Evolutionary conservation across 2,113 vertebrate species (phyloP).

Genomic region (Uria lomvia): DNA sequence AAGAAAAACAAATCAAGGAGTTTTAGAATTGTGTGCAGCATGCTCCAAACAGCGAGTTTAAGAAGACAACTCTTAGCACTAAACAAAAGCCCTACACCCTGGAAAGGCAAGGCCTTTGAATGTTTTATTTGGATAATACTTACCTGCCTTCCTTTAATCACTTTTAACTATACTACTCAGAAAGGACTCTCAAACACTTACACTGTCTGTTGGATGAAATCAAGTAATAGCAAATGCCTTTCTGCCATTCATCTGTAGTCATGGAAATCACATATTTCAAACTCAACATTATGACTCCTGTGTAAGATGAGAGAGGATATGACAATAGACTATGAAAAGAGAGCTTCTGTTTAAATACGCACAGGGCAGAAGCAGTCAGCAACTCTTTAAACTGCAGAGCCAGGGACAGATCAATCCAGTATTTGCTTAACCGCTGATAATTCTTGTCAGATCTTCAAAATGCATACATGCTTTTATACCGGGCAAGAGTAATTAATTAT

Average conservation of each 20-base stretch:
- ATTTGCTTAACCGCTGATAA: background rate
- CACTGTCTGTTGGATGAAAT: background rate
- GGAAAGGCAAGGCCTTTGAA: background rate
- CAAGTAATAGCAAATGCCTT: background rate
- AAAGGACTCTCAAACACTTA: background rate
- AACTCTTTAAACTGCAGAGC: background rate
- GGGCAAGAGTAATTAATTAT: background rate
- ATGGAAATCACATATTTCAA: background rate
- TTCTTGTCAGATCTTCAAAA: constrained; percentile 16
- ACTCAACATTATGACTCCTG: background rate
- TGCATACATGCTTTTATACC: background rate
- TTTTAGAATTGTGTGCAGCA: background rate
- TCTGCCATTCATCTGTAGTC: background rate
- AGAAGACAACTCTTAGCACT: background rate
- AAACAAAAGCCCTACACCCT: background rate
- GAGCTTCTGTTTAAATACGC: constrained; percentile 16
- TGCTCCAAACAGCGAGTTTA: background rate
- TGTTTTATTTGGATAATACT: background rate
- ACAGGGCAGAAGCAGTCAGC: background rate
- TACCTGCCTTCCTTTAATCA: background rate
- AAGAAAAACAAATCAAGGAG: background rate
- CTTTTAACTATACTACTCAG: background rate
- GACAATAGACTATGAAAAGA: background rate
- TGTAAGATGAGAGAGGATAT: background rate
- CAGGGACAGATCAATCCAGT: background rate